A percentile compares a stretch with the other conserved stretches of the same genome.
Conservation (phyloP, 2,888 invertebrate genomes). For the Drosophila melanosoma region DNA sequence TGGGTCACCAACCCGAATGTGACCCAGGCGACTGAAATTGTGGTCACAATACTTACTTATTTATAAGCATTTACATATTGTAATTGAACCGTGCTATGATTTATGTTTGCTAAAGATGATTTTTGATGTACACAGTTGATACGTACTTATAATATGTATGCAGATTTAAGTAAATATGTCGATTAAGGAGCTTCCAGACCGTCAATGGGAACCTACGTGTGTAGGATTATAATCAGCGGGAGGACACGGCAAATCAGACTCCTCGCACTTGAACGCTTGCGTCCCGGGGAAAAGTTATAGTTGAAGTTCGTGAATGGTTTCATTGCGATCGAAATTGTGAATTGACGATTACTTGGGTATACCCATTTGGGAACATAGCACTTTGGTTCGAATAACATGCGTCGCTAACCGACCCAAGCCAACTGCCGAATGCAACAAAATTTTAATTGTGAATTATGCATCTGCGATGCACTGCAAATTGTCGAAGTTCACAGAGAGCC, state of each 20-base stretch:
- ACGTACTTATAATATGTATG: slow-evolving; percentile 5
- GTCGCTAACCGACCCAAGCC: slow-evolving; percentile 26
- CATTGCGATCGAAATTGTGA: slow-evolving; percentile 65
- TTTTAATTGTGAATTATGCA: slow-evolving; percentile 25
- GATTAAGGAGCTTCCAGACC: background rate
- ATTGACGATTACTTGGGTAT: slow-evolving; percentile 1
- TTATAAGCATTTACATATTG: slow-evolving; percentile 7
- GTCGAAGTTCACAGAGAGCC: slow-evolving; percentile 13
- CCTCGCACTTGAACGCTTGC: slow-evolving; percentile 35
- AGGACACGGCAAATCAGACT: slow-evolving; percentile 16
- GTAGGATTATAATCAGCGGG: slow-evolving; percentile 19
- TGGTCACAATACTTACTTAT: slow-evolving; percentile 4
- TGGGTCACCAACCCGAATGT: slow-evolving; percentile 49
- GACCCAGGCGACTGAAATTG: slow-evolving; percentile 24
- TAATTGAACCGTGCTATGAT: background rate
- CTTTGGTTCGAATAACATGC: slow-evolving; percentile 27
- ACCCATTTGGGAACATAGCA: slow-evolving; percentile 11
- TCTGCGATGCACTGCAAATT: slow-evolving; percentile 29
- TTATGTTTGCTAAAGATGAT: slow-evolving; percentile 5
- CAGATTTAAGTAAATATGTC: background rate
- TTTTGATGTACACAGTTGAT: slow-evolving; percentile 6
- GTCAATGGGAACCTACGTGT: slow-evolving; percentile 20
- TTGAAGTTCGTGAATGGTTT: slow-evolving; percentile 82
- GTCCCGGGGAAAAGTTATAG: slow-evolving; percentile 83
- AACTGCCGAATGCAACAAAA: slow-evolving; percentile 34